A percentile compares a stretch with the other conserved stretches of the same genome.
phyloP scores from a whole-genome alignment of 2,888 invertebrate genomes.

The Heliconius erato region DNA sequence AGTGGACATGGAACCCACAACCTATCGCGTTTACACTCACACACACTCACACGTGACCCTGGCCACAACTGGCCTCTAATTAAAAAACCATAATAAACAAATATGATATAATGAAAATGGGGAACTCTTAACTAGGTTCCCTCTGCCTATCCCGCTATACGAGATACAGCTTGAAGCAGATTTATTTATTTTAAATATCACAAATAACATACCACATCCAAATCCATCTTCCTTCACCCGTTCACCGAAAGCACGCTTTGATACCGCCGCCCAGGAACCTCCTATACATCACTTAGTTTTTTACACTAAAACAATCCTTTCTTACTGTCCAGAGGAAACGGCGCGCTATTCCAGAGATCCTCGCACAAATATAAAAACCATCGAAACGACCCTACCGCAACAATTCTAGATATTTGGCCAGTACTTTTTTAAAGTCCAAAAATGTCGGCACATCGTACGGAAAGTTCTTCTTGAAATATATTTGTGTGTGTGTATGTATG shows the following conservation, averaged over 20 bases:
- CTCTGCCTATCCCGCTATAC: no score
- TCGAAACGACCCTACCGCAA: conserved; percentile 21
- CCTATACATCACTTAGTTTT: conserved; percentile 60
- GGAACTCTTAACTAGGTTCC: no score
- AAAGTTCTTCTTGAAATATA: conserved; percentile 21
- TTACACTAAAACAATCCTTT: conserved; percentile 66
- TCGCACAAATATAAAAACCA: conserved; percentile 27
- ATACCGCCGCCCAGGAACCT: conserved; percentile 59
- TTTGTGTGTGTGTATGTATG: conserved; percentile 2
- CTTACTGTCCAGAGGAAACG: conserved; percentile 56
- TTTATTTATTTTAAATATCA: not conserved
- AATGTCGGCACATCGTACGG: conserved; percentile 27
- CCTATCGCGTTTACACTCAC: no score
- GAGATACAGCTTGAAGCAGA: no score
- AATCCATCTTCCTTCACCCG: not conserved
- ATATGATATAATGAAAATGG: no score
- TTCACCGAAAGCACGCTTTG: conserved; percentile 61
- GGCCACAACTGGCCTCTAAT: not conserved
- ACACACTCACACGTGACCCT: no score
- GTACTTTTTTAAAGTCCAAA: conserved; percentile 14
- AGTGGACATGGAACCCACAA: not conserved
- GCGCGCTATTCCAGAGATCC: conserved; percentile 48
- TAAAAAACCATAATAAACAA: no score
- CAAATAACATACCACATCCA: not conserved
- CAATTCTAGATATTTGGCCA: conserved; percentile 20